Percentiles rank a stretch among this genome's conserved stretches.
Conservation (phyloP, 2,113 vertebrate genomes). For the Tor tambroides region DNA sequence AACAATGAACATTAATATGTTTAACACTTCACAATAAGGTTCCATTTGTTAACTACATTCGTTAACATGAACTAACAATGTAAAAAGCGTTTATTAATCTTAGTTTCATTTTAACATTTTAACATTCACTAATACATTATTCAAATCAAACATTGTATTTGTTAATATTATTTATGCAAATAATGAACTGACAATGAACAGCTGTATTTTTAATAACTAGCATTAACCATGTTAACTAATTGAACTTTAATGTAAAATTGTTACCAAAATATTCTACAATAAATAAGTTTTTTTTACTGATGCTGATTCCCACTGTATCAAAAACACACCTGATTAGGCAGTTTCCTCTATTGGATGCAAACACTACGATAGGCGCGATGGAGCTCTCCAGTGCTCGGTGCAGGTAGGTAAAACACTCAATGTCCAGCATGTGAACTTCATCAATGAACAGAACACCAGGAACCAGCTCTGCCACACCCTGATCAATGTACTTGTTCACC, state of each 20-base stretch:
- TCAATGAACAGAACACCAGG: constrained; percentile 96
- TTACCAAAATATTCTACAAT: not conserved
- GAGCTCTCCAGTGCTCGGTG: constrained; percentile 94
- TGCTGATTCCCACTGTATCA: not conserved
- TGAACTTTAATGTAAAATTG: not conserved
- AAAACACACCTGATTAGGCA: constrained; percentile 87
- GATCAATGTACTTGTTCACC: constrained; percentile 98
- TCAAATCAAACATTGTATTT: too few relatives aligned
- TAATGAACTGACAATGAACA: too few relatives aligned
- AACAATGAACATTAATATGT: too few relatives aligned
- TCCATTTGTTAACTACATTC: too few relatives aligned
- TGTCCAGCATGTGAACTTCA: constrained; percentile 98
- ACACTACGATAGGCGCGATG: constrained; percentile 95
- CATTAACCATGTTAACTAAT: too few relatives aligned
- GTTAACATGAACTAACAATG: too few relatives aligned
- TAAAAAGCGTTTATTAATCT: too few relatives aligned
- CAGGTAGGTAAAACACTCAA: constrained; percentile 98
- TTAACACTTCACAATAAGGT: too few relatives aligned
- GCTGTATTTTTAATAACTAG: too few relatives aligned
- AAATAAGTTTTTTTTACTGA: not conserved
- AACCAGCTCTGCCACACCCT: constrained; percentile 95
- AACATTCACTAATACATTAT: too few relatives aligned
- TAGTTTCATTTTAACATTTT: too few relatives aligned
- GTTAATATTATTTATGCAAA: too few relatives aligned
- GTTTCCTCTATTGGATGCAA: constrained; percentile 96